Evolutionary conservation across 2,797 vertebrate genomes (phyloP), one percentile per base, ranked within the genome.

Genomic region (Xiphophorus birchmanni): DNA sequence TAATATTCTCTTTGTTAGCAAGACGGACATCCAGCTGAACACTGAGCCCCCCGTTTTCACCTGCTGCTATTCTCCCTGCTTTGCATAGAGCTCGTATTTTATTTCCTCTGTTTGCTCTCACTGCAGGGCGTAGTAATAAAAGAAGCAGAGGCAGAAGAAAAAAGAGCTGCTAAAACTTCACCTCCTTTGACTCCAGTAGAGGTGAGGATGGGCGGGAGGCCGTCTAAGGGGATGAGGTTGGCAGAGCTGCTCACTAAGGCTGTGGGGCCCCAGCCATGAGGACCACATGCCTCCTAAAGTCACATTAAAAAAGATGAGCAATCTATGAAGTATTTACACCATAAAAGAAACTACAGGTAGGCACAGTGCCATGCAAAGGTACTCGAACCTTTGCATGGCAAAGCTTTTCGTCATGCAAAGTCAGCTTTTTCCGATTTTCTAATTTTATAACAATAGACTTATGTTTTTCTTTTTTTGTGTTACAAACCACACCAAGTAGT

Each of bases 131-230:
- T 11, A 65, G 50, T 21, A 37, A 15, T 44, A 75, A 17, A 21
- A 69, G 21, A 42, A 13, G n/a, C 52, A 4, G 52, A 54, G 42
- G 29, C 29, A 47, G 8, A 71, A n/a, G 21, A 8, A 52, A 54
- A 26, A 26, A 52, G 26, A 0, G 40, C 12, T 29, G 52, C 13
- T 48, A 3, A 54, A 47, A 44, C 44, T 92, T 89, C 93, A 99
- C 99, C 99, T 97, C 99, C 99, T 97, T 99, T 99, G 86, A 99
- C 97, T 73, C 98, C 99, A n/a, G 98, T 99, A 86, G 99, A 99
- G 89, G 99, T 99, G 82, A 99, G 98, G 91, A 99, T 99, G 54
- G 99, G 99, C 73, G 99, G 99, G 87, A 99, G 97, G 35, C 98
- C 98, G 73, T 98, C 97, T 91, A 98, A 95, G 76, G 99, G 98